Evolutionary conservation across 2,113 vertebrate genomes (phyloP).

Genomic region (Callopanchax toddi): DNA sequence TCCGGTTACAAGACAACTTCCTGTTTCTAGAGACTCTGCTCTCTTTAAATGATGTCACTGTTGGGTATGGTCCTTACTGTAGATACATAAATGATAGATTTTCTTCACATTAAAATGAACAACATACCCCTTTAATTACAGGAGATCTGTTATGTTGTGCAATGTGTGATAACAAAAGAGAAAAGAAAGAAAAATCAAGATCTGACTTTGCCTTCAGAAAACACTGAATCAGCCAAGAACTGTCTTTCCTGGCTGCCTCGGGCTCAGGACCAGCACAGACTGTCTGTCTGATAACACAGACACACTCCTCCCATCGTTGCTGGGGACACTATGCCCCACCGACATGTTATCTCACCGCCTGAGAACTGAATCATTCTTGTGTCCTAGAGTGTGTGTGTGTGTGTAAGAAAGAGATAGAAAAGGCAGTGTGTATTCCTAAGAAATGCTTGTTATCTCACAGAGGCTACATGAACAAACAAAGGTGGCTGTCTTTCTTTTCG

Average conservation of each 20-base stretch:
- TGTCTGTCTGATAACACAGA: conserved; percentile 62
- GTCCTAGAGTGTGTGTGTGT: conserved; percentile 25
- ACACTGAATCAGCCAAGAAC: conserved; percentile 21
- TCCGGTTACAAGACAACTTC: too few species aligned
- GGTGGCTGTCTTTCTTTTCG: conserved; percentile 54
- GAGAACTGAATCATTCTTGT: conserved; percentile 59
- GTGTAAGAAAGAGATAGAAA: conserved; percentile 12
- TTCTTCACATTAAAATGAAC: too few species aligned
- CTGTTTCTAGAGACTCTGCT: too few species aligned
- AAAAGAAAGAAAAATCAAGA: too few species aligned
- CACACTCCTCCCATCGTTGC: conserved; percentile 48
- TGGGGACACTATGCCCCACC: conserved; percentile 46
- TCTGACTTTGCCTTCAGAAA: conserved; percentile 20
- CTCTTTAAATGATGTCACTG: too few species aligned
- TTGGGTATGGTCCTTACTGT: too few species aligned
- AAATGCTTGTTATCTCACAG: conserved; percentile 45
- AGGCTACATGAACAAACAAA: conserved; percentile 57
- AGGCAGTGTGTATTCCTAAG: conserved; percentile 28
- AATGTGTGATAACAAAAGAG: conserved; percentile 21
- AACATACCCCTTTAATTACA: conserved; percentile 20
- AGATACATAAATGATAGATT: too few species aligned
- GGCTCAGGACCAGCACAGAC: conserved; percentile 56
- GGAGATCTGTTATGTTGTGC: conserved; percentile 28
- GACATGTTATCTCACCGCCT: conserved; percentile 57
- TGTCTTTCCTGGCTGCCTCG: conserved; percentile 37